phyloP scores from a whole-genome alignment of 2,113 vertebrate genomes.

The Lynx canadensis region DNA sequence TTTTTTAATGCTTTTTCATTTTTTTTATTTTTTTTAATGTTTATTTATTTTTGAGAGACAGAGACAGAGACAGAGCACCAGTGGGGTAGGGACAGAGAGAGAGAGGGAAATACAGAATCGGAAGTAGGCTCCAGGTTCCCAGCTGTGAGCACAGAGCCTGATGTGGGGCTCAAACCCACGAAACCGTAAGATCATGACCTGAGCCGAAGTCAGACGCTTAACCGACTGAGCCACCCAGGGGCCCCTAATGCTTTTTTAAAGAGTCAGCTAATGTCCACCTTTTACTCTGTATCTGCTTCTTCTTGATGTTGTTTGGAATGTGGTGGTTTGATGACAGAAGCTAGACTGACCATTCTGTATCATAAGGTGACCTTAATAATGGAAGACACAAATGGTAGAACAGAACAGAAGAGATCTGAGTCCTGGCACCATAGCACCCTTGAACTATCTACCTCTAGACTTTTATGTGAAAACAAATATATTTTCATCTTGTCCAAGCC shows the following conservation, averaged over 20 bases:
- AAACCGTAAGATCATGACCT: no score
- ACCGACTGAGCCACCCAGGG: no score
- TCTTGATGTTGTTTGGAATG: neutral
- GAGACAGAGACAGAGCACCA: no score
- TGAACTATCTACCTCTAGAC: neutral
- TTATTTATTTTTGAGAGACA: no score
- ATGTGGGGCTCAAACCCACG: no score
- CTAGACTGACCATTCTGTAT: neutral
- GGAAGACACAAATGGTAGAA: neutral
- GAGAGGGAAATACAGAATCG: no score
- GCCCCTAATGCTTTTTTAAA: neutral
- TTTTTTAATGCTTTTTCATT: neutral
- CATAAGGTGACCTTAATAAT: neutral
- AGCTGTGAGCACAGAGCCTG: no score
- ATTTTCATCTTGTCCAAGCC: neutral
- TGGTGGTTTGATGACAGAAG: neutral
- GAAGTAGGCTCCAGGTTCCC: no score
- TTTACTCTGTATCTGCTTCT: neutral
- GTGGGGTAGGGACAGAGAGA: no score
- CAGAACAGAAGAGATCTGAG: neutral
- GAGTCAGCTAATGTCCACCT: neutral
- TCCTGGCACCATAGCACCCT: neutral
- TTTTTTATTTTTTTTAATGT: no score
- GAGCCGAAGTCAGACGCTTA: no score
- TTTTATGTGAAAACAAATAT: neutral